phyloP scores from a whole-genome alignment of 2,888 invertebrate genomes.

The Hirtodrosophila cameraria region DNA sequence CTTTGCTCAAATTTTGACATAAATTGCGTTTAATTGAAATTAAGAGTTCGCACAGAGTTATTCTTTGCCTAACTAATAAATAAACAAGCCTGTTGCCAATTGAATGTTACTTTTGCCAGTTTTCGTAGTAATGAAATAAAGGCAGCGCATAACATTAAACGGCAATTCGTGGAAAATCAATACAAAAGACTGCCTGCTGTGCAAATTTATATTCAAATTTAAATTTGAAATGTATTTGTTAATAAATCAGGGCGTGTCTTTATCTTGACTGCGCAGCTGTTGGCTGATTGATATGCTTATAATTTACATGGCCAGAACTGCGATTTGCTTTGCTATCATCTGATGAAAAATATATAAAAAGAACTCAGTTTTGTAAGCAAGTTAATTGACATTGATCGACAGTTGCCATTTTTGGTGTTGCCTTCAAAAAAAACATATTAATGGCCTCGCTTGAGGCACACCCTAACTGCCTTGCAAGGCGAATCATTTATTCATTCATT shows the following conservation, averaged over 20 bases:
- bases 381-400: conserved; percentile 77
- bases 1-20: conserved; percentile 56
- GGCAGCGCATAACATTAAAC: conserved; percentile 24
- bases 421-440: conserved; percentile 66
- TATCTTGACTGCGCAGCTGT: conserved; percentile 51
- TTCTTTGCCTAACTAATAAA: neutral
- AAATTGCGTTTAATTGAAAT: conserved; percentile 73
- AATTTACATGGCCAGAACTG: conserved; percentile 46
- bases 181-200: conserved; percentile 25
- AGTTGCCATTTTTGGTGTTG: conserved; percentile 68
- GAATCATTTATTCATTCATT: conserved; percentile 79
- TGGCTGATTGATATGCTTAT: conserved; percentile 71
- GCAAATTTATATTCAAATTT: conserved; percentile 24
- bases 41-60: conserved; percentile 36
- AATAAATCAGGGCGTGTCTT: conserved; percentile 72
- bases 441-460: conserved; percentile 34
- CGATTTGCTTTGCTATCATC: conserved; percentile 40
- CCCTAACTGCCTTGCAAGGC: conserved; percentile 19
- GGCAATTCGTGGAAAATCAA: conserved; percentile 60
- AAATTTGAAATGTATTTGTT: conserved; percentile 45
- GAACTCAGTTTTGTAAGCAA: conserved; percentile 31
- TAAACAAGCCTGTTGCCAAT: conserved; percentile 4
- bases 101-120: conserved; percentile 5
- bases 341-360: conserved; percentile 18
- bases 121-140: conserved; percentile 47